Conservation (phyloP, 2,113 vertebrate genomes). For the Typhlomys cinereus region DNA sequence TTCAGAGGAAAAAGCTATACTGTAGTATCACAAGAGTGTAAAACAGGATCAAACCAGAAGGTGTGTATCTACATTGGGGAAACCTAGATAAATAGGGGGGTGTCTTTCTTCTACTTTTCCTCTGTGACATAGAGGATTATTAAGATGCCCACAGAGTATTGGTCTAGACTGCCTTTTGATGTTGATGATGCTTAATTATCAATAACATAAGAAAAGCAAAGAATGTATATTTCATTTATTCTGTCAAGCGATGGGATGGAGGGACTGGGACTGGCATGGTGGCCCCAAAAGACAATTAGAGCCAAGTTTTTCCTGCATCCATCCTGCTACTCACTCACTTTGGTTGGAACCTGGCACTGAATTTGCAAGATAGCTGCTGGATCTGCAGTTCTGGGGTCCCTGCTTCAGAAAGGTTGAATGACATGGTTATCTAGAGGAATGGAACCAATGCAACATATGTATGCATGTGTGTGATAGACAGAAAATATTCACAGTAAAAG, state of each 20-base stretch:
- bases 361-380: background rate
- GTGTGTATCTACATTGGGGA: background rate
- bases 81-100: background rate
- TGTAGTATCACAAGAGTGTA: no score
- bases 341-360: background rate
- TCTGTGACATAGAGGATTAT: background rate
- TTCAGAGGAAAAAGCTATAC: no score
- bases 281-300: background rate
- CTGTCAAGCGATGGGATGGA: background rate
- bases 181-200: background rate
- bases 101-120: background rate
- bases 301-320: background rate
- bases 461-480: no score
- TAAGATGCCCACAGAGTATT: background rate
- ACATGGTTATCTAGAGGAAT: no score
- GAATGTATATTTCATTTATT: background rate
- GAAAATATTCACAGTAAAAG: no score
- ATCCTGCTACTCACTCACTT: no score
- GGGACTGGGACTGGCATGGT: background rate
- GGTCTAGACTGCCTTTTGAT: background rate
- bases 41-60: background rate
- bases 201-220: background rate
- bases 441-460: no score
- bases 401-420: background rate
- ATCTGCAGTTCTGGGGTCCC: background rate